Evolutionary conservation across 2,113 vertebrate species (phyloP).

Genomic region (Ailuropoda melanoleuca): DNA sequence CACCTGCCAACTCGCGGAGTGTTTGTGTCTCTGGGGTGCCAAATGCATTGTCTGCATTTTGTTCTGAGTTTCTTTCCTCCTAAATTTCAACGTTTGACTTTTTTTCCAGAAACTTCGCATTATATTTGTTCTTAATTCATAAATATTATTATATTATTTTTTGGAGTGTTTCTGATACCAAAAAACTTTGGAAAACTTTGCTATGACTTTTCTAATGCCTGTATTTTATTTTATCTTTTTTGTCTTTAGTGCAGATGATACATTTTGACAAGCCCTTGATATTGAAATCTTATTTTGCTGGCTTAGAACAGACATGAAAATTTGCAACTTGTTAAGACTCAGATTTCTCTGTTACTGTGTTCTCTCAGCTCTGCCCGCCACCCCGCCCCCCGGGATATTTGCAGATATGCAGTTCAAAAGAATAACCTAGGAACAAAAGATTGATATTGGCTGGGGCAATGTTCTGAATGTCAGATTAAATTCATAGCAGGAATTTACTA

Average conservation of each 20-base stretch:
- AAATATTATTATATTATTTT: not conserved
- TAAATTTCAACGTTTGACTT: not conserved
- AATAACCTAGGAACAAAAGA: not conserved
- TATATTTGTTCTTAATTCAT: not conserved
- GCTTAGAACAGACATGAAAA: slow-evolving; percentile 1
- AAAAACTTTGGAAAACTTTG: not conserved
- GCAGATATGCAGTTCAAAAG: not conserved
- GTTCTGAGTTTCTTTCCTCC: not conserved
- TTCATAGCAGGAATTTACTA: not conserved
- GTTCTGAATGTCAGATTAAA: not conserved
- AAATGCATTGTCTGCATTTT: not conserved
- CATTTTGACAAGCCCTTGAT: slow-evolving; percentile 4
- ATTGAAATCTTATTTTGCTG: slow-evolving; percentile 26
- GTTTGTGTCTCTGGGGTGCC: not conserved
- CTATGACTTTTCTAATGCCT: not conserved
- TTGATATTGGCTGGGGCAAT: not conserved
- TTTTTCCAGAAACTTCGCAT: slow-evolving; percentile 9
- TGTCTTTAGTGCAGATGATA: not conserved
- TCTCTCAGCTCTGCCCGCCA: not conserved
- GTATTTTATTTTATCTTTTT: not conserved
- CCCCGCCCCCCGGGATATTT: not conserved
- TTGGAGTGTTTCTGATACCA: not conserved
- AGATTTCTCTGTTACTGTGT: not conserved
- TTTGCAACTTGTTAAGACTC: not conserved
- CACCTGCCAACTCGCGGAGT: not conserved